phyloP scores from a whole-genome alignment of 2,888 invertebrate species.

The Nomada goodeniana region DNA sequence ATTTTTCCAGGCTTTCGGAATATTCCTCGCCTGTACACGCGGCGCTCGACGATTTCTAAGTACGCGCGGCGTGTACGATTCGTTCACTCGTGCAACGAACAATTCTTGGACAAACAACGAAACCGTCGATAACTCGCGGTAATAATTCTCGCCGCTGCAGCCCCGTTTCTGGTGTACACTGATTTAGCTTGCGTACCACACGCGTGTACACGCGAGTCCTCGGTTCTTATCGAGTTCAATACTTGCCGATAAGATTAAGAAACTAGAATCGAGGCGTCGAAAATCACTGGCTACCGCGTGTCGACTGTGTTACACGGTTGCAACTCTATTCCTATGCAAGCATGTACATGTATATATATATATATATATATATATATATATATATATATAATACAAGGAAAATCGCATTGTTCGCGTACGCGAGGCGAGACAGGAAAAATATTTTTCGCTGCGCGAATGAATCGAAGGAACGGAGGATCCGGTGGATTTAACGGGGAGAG shows the following conservation, averaged over 20 bases:
- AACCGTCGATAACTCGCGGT: too few species aligned
- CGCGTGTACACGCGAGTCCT: background rate
- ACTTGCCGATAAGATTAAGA: conserved; percentile 41
- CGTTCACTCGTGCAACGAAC: too few species aligned
- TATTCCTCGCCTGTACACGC: background rate
- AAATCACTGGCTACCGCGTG: background rate
- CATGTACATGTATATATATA: too few species aligned
- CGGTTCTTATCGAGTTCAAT: conserved; percentile 23
- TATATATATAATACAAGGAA: too few species aligned
- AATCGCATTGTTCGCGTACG: background rate
- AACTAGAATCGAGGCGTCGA: background rate
- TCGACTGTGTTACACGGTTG: background rate
- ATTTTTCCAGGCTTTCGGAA: background rate
- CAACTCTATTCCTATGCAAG: too few species aligned
- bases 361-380: too few species aligned
- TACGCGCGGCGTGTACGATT: too few species aligned
- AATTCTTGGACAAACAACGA: too few species aligned
- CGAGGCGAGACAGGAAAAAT: background rate
- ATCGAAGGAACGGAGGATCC: background rate
- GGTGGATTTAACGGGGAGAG: conserved; percentile 12
- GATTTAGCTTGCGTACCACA: background rate
- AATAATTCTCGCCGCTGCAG: background rate
- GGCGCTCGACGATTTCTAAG: too few species aligned
- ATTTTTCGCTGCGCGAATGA: background rate
- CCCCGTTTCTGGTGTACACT: background rate